phyloP scores from a whole-genome alignment of 2,888 invertebrate genomes.

The Leptopilina drosophilae region DNA sequence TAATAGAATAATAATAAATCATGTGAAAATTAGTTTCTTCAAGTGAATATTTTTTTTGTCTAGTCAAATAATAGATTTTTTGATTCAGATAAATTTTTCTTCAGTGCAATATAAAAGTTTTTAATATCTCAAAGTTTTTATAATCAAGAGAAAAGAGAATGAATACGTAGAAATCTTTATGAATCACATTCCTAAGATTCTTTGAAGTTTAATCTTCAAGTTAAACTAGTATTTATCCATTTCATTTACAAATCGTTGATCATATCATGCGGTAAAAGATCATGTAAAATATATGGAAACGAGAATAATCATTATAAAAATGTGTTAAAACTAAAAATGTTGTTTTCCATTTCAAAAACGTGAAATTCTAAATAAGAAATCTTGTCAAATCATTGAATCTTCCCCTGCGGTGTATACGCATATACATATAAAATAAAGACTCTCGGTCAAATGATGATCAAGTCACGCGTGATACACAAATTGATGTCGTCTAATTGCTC shows the following conservation, averaged over 20 bases:
- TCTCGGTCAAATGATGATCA: neutral
- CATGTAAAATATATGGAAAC: neutral
- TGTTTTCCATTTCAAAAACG: too few relatives aligned
- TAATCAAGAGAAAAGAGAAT: neutral
- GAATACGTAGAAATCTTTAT: neutral
- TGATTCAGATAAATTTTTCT: too few relatives aligned
- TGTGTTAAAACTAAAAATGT: neutral
- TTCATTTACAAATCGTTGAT: neutral
- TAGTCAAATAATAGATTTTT: too few relatives aligned
- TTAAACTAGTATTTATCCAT: slow-evolving; percentile 2
- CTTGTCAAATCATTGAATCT: slow-evolving; percentile 1
- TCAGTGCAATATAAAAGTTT: too few relatives aligned
- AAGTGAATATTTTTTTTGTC: too few relatives aligned
- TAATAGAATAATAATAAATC: too few relatives aligned
- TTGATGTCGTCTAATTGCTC: slow-evolving; percentile 31
- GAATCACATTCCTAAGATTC: slow-evolving; percentile 1
- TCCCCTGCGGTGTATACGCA: neutral
- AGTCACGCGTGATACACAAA: slow-evolving; percentile 7
- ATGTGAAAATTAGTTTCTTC: too few relatives aligned
- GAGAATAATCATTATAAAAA: neutral
- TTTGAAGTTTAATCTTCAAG: neutral
- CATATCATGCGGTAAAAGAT: neutral
- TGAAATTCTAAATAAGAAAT: slow-evolving; percentile 8
- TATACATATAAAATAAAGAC: too few relatives aligned
- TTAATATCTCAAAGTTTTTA: too few relatives aligned